phyloP scores from a whole-genome alignment of 30 jellyfish, hydroid and myxozoan genomes.

The Aurelia sp. region DNA sequence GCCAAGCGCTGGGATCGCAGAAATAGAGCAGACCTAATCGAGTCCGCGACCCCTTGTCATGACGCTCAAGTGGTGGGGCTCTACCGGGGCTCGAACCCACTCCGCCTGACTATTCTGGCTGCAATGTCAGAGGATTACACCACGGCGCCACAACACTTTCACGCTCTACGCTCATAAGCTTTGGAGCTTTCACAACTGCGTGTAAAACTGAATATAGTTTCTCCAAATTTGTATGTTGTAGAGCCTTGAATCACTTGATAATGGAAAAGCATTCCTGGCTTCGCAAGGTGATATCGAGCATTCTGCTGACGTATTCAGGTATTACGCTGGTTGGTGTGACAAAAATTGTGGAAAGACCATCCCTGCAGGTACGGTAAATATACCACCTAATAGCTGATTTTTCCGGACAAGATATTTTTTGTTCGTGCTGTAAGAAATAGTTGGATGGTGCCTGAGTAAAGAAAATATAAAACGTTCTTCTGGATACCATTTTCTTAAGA shows the following conservation, averaged over 20 bases:
- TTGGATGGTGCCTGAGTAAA: too few species aligned
- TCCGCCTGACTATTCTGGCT: too few species aligned
- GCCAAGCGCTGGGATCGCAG: too few species aligned
- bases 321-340: constrained; percentile 98
- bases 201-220: neutral
- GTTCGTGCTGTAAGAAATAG: too few species aligned
- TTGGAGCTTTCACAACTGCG: neutral
- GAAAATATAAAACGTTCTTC: too few species aligned
- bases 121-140: too few species aligned
- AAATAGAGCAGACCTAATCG: too few species aligned
- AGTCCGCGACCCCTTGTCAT: too few species aligned
- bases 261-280: constrained; percentile 81
- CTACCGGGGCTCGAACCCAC: too few species aligned
- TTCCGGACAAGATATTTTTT: neutral
- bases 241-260: constrained; percentile 95
- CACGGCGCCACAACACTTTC: too few species aligned
- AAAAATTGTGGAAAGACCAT: constrained; percentile 93
- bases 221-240: constrained; percentile 1
- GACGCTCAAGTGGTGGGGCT: too few species aligned
- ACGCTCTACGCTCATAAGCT: neutral
- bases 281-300: constrained; percentile 84
- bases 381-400: neutral
- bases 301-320: constrained; percentile 81
- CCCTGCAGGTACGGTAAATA: constrained; percentile 78
- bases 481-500: too few species aligned